phyloP scores from a whole-genome alignment of 2,797 vertebrate species.

The Oophaga sylvatica region DNA sequence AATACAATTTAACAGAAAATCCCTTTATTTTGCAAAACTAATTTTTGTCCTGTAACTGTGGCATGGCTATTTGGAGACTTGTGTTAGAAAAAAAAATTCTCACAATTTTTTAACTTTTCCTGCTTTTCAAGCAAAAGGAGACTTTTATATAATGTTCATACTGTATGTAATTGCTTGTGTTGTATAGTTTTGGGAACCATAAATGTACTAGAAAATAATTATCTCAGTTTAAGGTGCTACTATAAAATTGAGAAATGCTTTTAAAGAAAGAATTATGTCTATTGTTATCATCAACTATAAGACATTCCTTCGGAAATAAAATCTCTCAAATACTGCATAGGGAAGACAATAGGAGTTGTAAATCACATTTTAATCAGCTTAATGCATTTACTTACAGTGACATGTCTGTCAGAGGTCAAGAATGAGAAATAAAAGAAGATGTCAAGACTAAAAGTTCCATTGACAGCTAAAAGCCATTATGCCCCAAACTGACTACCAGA shows the following conservation, averaged over 20 bases:
- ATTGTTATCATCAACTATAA: neutral
- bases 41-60: too few species aligned
- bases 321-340: neutral
- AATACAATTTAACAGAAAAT: too few species aligned
- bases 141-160: neutral
- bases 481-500: neutral
- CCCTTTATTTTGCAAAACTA: too few species aligned
- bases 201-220: neutral
- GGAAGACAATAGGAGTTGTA: conserved; percentile 10
- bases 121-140: too few species aligned
- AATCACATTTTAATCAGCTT: conserved; percentile 31
- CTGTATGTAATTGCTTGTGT: neutral
- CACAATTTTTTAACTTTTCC: too few species aligned
- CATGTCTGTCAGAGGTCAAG: conserved; percentile 1
- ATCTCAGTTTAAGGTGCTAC: neutral
- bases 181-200: neutral
- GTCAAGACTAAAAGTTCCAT: neutral
- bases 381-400: conserved; percentile 28
- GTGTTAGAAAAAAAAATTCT: too few species aligned
- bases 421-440: neutral
- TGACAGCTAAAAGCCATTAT: conserved; percentile 3
- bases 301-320: neutral
- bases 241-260: neutral
- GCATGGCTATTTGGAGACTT: too few species aligned
- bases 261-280: conserved; percentile 6